These are phyloP conservation scores for Drosophila paulistorum DNA, from an alignment of 1,140 invertebrate species.

Conservation along the genomic window DNA sequence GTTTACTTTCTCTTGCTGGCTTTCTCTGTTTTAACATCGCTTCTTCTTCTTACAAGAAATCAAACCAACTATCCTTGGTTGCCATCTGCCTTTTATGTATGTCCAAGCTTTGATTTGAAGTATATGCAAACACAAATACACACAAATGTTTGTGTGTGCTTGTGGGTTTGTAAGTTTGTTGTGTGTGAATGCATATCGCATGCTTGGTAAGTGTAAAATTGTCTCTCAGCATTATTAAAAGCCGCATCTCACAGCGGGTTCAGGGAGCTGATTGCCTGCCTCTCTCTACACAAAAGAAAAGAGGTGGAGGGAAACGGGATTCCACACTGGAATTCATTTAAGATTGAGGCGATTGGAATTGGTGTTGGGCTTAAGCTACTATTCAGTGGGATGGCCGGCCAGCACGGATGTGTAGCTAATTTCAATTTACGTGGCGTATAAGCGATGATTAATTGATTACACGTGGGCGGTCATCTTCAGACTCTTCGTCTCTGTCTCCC, in stretches of 20 bases:
- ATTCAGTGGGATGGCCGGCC: neutral
- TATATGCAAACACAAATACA: neutral
- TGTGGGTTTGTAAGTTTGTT: neutral
- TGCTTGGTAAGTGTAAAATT: slow-evolving; percentile 7
- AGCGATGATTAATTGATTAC: slow-evolving; percentile 26
- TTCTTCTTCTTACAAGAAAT: neutral
- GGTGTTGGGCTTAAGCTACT: neutral
- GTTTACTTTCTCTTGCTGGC: neutral
- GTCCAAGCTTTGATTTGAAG: slow-evolving; percentile 16
- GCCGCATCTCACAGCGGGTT: neutral
- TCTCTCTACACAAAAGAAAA: neutral
- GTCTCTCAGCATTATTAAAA: slow-evolving; percentile 15
- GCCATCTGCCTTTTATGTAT: neutral
- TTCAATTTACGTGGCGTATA: slow-evolving; percentile 24
- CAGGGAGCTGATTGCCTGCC: neutral
- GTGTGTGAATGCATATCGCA: neutral
- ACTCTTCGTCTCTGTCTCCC: neutral
- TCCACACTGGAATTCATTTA: slow-evolving; percentile 3
- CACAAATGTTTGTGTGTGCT: neutral
- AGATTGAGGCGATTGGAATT: neutral
- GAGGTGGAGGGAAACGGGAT: neutral
- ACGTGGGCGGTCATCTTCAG: neutral
- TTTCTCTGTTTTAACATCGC: neutral
- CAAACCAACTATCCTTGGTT: neutral
- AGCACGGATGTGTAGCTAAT: slow-evolving; percentile 12